Base-by-base conservation (phyloP, 1,140 invertebrate genomes). In the Drosophila tristis region DNA sequence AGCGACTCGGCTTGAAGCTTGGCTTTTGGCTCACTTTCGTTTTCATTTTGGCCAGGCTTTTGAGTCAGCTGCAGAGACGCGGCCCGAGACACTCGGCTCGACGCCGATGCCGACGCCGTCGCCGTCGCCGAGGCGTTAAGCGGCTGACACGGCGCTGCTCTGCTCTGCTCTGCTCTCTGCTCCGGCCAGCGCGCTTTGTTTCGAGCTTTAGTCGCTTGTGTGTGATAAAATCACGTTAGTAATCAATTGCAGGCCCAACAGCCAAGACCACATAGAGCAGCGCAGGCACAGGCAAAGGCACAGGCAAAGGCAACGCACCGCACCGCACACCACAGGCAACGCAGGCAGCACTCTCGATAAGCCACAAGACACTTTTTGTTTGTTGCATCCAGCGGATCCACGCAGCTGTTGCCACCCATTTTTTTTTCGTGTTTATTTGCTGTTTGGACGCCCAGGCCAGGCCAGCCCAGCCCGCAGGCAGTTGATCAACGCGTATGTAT, bases 201-300 rank as follows among this genome's bases (percentile, higher is more conserved):
- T 91, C 82, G 84, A 91, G 90, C 86, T 91, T 91, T 91, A 91
- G 90, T 91, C 80, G 75, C 77, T 91, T 89, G 90, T 90, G 90
- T 91, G 90, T 91, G 86, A 91, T 91, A 91, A 91, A 91, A 91
- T 89, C 80, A 91, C 90, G 90, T 91, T 91, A 91, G 90, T 91
- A 90, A 91, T 91, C 90, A 91, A 91, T 91, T 91, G 90, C 86
- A 90, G 84, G 86, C 74, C 86, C 82, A 91, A 87, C 90, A 85
- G 90, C 90, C 75, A 80, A 90, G 90, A 91, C 78, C 80, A 74
- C 74, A 85, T 65, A 84, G 53, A 57, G 44, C 63, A 85, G 63
- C 78, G 73, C 56, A 67, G 63, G 55, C 45, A 54, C 62, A 77
- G 64, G 68, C 70, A 56, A 62, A 79, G 51, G 50, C 73, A 74